phyloP scores from a whole-genome alignment of 2,113 vertebrate species.

The Chunga burmeisteri region DNA sequence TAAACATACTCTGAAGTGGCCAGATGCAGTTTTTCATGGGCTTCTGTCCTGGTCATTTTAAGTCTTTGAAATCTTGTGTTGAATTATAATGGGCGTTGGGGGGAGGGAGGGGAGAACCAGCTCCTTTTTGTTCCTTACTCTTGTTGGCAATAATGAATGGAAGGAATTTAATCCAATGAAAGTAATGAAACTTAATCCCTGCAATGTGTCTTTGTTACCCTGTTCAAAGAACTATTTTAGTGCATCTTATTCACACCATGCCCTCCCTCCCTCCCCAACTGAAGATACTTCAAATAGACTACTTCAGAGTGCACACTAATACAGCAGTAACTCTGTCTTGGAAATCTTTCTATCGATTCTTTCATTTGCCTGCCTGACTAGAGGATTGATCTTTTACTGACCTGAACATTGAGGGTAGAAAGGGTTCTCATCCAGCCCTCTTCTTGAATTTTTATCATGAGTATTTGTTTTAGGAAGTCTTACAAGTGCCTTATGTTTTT shows the following conservation, averaged over 20 bases:
- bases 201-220: conserved; percentile 62
- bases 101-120: background rate
- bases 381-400: conserved; percentile 36
- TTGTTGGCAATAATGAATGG: conserved; percentile 55
- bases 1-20: conserved; percentile 49
- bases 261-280: background rate
- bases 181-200: conserved; percentile 68
- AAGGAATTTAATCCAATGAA: conserved; percentile 61
- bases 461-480: conserved; percentile 54
- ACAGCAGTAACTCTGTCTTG: conserved; percentile 31
- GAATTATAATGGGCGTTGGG: conserved; percentile 34
- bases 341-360: conserved; percentile 22
- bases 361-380: conserved; percentile 24
- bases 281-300: conserved; percentile 28
- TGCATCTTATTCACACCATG: conserved; percentile 37
- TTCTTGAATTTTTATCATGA: conserved; percentile 24
- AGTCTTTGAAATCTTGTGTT: conserved; percentile 62
- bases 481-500: conserved; percentile 67
- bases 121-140: conserved; percentile 49
- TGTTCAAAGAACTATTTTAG: conserved; percentile 60
- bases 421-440: background rate
- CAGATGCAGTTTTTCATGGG: conserved; percentile 47
- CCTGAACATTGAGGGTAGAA: background rate
- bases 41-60: conserved; percentile 47
- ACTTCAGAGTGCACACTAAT: conserved; percentile 24